phyloP scores from a whole-genome alignment of 1,140 invertebrate genomes.

The Atta colombica region DNA sequence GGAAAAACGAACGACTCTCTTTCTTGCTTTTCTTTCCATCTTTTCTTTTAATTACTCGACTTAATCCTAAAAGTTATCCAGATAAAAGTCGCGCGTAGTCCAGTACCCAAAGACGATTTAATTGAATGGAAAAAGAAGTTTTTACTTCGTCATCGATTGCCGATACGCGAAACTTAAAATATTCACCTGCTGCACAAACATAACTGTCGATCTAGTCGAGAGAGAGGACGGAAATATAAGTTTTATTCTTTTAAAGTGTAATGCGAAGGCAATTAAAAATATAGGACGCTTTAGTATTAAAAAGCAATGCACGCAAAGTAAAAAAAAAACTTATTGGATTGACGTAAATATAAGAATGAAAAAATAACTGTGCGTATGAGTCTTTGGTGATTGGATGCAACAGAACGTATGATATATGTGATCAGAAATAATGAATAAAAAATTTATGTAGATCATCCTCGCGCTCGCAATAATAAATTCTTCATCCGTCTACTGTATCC shows the following conservation, averaged over 20 bases:
- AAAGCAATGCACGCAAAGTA: constrained; percentile 28
- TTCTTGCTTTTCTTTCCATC: not conserved
- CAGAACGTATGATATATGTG: constrained; percentile 17
- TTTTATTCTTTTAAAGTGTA: constrained; percentile 49
- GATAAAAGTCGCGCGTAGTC: constrained; percentile 67
- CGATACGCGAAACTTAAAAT: constrained; percentile 50
- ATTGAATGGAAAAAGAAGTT: constrained; percentile 54
- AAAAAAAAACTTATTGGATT: constrained; percentile 33
- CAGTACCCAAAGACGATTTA: constrained; percentile 52
- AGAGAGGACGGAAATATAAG: constrained; percentile 47
- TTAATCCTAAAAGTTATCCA: constrained; percentile 71
- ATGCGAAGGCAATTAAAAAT: constrained; percentile 48
- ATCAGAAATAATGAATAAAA: constrained; percentile 43
- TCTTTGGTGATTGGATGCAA: constrained; percentile 57
- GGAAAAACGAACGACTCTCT: constrained; percentile 44
- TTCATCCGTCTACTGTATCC: not conserved
- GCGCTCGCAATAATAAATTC: constrained; percentile 23
- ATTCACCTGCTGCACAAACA: constrained; percentile 37
- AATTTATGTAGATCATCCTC: constrained; percentile 43
- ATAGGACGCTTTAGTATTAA: constrained; percentile 47
- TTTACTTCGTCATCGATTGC: constrained; percentile 46
- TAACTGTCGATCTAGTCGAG: constrained; percentile 45
- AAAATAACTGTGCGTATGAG: constrained; percentile 34
- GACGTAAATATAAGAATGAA: constrained; percentile 53
- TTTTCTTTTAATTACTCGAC: constrained; percentile 48